These are phyloP conservation scores for Pachyrhynchus sulphureomaculatus DNA, from an alignment of 1,140 invertebrate genomes.

Conservation along the genomic window DNA sequence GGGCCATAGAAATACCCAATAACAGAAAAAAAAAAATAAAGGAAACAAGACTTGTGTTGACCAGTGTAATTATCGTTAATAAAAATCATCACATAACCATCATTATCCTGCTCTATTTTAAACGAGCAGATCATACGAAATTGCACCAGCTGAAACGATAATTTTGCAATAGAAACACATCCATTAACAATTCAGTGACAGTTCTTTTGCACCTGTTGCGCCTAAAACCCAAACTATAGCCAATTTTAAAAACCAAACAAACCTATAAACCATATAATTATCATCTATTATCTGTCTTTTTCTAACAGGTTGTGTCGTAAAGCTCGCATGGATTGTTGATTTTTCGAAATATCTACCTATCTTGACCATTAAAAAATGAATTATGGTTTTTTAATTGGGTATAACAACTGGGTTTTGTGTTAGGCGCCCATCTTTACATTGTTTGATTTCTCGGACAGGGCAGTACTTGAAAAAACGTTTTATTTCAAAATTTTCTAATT, in stretches of 20 bases:
- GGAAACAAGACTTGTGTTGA: too few species aligned
- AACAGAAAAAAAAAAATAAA: too few species aligned
- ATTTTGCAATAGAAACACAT: too few species aligned
- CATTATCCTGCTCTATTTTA: too few species aligned
- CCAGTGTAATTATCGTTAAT: too few species aligned
- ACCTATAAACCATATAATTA: conserved; percentile 5
- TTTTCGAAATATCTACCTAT: conserved; percentile 19
- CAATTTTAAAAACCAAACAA: conserved; percentile 17
- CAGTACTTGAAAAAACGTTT: neutral
- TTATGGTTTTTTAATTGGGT: conserved; percentile 24
- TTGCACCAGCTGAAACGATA: too few species aligned
- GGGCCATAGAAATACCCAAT: too few species aligned
- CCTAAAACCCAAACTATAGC: conserved; percentile 1
- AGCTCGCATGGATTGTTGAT: conserved; percentile 6
- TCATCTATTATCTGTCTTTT: neutral
- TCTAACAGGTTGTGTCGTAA: neutral
- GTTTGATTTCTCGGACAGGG: conserved; percentile 1
- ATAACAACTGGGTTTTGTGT: conserved; percentile 22
- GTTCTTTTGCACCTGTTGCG: conserved; percentile 2
- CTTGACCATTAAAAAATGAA: conserved; percentile 20
- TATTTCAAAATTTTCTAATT: too few species aligned
- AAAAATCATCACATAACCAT: too few species aligned
- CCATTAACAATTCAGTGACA: too few species aligned
- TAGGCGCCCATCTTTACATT: conserved; percentile 12
- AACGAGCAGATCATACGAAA: too few species aligned